Base-by-base conservation (phyloP, 2,797 vertebrate species). In the Megaceryle alcyon region DNA sequence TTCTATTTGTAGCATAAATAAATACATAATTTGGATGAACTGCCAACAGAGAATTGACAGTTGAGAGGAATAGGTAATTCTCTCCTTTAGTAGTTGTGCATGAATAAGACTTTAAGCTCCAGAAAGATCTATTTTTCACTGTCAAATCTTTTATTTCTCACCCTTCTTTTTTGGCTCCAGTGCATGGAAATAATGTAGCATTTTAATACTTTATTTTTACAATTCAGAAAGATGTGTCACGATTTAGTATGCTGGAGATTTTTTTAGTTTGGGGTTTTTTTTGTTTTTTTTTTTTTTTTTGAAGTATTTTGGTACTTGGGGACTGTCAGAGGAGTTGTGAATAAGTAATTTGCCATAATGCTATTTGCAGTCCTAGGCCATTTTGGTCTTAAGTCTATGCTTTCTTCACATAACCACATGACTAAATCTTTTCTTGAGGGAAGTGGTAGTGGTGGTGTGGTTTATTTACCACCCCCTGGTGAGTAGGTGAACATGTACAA, bases 261-360 rank as follows among this genome's bases (percentile, higher is more conserved):
- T 44, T 44, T 44, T 44, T 44, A 44, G 19, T 44, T 12, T 37
- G 37, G 37, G 37, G 10, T 46, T 21, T 35, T 35, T 35, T 10
- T 46, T 21, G n/a, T n/a, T n/a, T n/a, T 33, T 33, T 7, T 33
- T 33, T 21, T 7, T 4, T 29, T 57, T 29, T 43, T 59, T 66
- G 25, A 0, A 48, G 21, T 59, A 17, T 22, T 63, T 59, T 41
- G 13, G 2, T 79, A 64, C 31, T 65, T 0, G 0, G 13, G 4
- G 21, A 63, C 14, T 63, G 6, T 63, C 14, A 26, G 51, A 59
- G 14, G 25, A 69, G 14, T 11, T 63, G 48, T n/a, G 43, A 56
- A 49, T 44, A 60, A 44, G 16, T 33, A 54, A 21, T 57, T 86
- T 48, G 28, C 31, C 11, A 3, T 51, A 29, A 19, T 51, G 43